phyloP scores from a whole-genome alignment of 2,797 vertebrate genomes.

The Tympanoctomys barrerae region DNA sequence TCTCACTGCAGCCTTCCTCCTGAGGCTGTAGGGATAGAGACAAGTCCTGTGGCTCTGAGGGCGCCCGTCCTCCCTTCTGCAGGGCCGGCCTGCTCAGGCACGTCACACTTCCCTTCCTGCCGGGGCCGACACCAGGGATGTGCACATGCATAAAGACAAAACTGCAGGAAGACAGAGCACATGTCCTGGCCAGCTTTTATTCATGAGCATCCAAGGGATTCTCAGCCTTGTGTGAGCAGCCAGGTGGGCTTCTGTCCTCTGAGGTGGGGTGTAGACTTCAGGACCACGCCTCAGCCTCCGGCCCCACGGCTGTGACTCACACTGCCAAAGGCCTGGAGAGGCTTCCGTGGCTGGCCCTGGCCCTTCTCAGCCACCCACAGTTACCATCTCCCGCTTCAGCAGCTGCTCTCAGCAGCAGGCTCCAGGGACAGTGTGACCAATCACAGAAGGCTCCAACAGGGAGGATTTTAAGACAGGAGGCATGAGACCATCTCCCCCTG shows the following conservation, averaged over 20 bases:
- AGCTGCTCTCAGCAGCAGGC: neutral
- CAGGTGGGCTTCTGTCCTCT: conserved; percentile 48
- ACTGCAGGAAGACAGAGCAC: neutral
- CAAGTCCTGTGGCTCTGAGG: neutral
- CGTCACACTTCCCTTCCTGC: neutral
- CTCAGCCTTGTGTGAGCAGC: conserved; percentile 17
- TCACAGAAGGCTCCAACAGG: neutral
- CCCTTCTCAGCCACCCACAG: neutral
- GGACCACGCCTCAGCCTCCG: conserved; percentile 61
- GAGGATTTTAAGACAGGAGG: neutral
- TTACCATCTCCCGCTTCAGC: neutral
- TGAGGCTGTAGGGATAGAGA: fast-evolving
- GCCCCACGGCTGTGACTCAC: conserved; percentile 63
- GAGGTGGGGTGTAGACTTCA: conserved; percentile 66
- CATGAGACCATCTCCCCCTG: neutral
- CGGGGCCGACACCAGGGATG: neutral
- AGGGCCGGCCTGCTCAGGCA: neutral
- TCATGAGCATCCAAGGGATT: neutral
- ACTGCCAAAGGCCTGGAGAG: conserved; percentile 72
- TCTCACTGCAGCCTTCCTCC: neutral
- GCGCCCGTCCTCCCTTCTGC: neutral
- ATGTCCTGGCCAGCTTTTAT: conserved; percentile 14
- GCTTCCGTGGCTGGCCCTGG: neutral
- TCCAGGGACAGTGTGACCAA: neutral
- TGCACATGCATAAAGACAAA: neutral